These are phyloP conservation scores for Halotydeus destructor DNA, from an alignment of 1,140 invertebrate species.

Conservation along the genomic window DNA sequence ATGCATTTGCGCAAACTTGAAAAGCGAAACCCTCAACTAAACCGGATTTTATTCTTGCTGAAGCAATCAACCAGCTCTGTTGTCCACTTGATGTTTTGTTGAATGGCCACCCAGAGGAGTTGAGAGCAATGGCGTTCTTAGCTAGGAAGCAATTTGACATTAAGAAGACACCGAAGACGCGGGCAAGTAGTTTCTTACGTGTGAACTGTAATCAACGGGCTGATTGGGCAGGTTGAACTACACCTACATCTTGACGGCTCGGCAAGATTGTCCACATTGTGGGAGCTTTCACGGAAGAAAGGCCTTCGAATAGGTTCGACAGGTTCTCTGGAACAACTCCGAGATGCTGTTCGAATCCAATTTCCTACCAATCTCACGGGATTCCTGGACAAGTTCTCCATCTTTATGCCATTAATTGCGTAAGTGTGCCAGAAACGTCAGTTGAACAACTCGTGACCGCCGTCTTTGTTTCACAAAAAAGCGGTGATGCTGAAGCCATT, in stretches of 20 bases:
- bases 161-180: no score
- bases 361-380: slow-evolving; percentile 20
- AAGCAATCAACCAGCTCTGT: no score
- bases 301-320: slow-evolving; percentile 4
- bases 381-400: slow-evolving; percentile 27
- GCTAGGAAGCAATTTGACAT: no score
- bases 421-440: slow-evolving; percentile 6
- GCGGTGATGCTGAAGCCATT: slow-evolving; percentile 32
- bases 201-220: no score
- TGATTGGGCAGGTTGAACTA: slow-evolving; percentile 35
- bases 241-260: slow-evolving; percentile 35
- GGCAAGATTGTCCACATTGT: slow-evolving; percentile 28
- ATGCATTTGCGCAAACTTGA: no score
- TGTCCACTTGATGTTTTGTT: no score
- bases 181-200: no score
- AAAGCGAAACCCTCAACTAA: no score
- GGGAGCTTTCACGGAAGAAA: slow-evolving; percentile 24
- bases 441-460: slow-evolving; percentile 9
- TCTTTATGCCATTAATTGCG: slow-evolving; percentile 24
- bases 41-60: no score
- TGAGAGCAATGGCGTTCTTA: no score
- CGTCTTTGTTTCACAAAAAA: no score
- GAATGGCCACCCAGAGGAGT: no score
- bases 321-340: slow-evolving; percentile 21
- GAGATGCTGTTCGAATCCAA: slow-evolving; percentile 19